A percentile compares a stretch with the other conserved stretches of the same genome.
Evolutionary conservation across 2,888 invertebrate species (phyloP).

Genomic region (Synergus itoensis): DNA sequence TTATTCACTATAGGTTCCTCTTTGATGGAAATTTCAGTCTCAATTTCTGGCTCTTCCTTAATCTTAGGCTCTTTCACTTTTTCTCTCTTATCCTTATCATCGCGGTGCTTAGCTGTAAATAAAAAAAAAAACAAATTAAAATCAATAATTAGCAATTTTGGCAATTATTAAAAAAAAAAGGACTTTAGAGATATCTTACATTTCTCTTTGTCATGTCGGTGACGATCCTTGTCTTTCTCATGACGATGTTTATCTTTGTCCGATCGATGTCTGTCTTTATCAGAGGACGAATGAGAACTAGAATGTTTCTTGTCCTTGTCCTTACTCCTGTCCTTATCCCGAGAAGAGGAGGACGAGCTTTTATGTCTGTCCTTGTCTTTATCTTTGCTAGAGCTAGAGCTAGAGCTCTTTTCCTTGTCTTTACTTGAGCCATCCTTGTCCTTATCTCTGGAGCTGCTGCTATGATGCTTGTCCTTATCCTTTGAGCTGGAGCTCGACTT

Average conservation of each 20-base stretch:
- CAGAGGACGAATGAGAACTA: slow-evolving; percentile 67
- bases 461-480: slow-evolving; percentile 77
- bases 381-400: slow-evolving; percentile 50
- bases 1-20: slow-evolving; percentile 68
- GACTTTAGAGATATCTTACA: slow-evolving; percentile 58
- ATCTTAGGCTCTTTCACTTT: slow-evolving; percentile 73
- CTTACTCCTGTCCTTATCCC: slow-evolving; percentile 71
- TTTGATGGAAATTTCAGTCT: slow-evolving; percentile 66
- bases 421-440: slow-evolving; percentile 75
- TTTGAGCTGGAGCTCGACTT: slow-evolving; percentile 75
- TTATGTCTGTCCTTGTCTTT: slow-evolving; percentile 76
- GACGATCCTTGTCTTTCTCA: slow-evolving; percentile 75
- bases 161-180: slow-evolving; percentile 7
- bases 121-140: slow-evolving; percentile 23
- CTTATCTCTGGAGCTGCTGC: slow-evolving; percentile 76
- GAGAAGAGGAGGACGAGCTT: slow-evolving; percentile 75
- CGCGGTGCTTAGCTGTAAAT: slow-evolving; percentile 70
- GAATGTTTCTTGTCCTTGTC: slow-evolving; percentile 71
- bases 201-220: slow-evolving; percentile 75
- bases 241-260: slow-evolving; percentile 77
- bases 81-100: slow-evolving; percentile 82
- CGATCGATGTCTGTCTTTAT: slow-evolving; percentile 74
- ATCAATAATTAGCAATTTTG: slow-evolving; percentile 19
- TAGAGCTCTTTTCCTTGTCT: slow-evolving; percentile 68
- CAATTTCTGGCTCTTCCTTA: slow-evolving; percentile 61